Evolutionary conservation across 2,113 vertebrate species (phyloP).

Genomic region (Phrynosoma platyrhinos): DNA sequence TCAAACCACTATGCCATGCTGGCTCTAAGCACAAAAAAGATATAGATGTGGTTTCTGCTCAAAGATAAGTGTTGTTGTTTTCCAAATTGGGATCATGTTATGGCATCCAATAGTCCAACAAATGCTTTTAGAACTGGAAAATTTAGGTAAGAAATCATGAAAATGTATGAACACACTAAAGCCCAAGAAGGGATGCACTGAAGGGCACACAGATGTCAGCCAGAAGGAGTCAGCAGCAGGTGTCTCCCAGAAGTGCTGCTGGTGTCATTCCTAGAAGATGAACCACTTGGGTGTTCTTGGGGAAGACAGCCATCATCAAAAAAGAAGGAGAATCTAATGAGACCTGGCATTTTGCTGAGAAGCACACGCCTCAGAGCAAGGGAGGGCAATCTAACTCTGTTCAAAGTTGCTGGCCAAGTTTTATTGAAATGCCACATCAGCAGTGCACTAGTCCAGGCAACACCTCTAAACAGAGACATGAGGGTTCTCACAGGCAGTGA

Average conservation of each 20-base stretch:
- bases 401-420: background rate
- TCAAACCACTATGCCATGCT: too few relatives aligned
- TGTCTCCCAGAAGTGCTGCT: too few relatives aligned
- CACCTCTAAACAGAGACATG: background rate
- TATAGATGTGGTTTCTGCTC: too few relatives aligned
- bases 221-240: background rate
- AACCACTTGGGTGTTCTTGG: background rate
- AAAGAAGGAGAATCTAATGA: background rate
- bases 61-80: too few relatives aligned
- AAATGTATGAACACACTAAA: background rate
- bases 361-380: background rate
- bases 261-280: background rate
- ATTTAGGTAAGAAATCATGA: background rate
- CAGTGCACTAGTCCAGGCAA: background rate
- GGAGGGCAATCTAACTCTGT: background rate
- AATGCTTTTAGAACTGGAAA: background rate
- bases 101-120: too few relatives aligned
- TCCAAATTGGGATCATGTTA: too few relatives aligned
- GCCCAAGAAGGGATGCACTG: background rate
- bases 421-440: background rate
- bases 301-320: background rate
- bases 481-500: background rate
- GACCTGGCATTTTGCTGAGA: slow-evolving; percentile 10
- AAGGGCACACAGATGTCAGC: background rate
- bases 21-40: too few relatives aligned